Conservation (phyloP, 2,113 vertebrate species). For the Lathamus discolor region DNA sequence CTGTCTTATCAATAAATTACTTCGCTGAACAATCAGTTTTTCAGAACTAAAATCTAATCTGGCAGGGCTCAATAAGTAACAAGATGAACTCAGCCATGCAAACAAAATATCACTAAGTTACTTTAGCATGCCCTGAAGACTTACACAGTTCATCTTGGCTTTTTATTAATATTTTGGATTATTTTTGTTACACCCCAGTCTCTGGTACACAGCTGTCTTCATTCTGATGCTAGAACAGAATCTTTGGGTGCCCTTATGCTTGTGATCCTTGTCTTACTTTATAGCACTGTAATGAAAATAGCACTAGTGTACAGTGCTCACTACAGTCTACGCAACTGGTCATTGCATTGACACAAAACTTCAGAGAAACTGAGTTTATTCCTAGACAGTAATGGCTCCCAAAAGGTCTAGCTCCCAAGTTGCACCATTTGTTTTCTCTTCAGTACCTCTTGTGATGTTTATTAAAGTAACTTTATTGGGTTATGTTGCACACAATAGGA, state of each 20-base stretch:
- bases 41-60: constrained; percentile 43
- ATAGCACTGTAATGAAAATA: background rate
- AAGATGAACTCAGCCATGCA: constrained; percentile 31
- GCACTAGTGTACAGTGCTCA: background rate
- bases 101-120: constrained; percentile 55
- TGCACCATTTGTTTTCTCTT: background rate
- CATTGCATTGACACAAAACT: background rate
- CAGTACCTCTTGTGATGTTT: background rate
- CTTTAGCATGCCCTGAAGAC: background rate
- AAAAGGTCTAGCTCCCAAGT: background rate
- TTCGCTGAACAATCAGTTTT: constrained; percentile 31
- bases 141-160: constrained; percentile 1
- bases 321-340: background rate
- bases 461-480: background rate
- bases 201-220: background rate
- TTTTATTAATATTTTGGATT: constrained; percentile 49
- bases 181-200: background rate
- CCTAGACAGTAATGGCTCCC: background rate
- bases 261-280: background rate
- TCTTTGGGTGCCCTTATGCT: background rate
- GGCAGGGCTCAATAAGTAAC: constrained; percentile 22
- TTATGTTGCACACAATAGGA: background rate
- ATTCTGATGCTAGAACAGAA: background rate
- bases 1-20: constrained; percentile 8
- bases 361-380: background rate